phyloP scores from a whole-genome alignment of 1,140 invertebrate genomes.

The Nilaparvata lugens region DNA sequence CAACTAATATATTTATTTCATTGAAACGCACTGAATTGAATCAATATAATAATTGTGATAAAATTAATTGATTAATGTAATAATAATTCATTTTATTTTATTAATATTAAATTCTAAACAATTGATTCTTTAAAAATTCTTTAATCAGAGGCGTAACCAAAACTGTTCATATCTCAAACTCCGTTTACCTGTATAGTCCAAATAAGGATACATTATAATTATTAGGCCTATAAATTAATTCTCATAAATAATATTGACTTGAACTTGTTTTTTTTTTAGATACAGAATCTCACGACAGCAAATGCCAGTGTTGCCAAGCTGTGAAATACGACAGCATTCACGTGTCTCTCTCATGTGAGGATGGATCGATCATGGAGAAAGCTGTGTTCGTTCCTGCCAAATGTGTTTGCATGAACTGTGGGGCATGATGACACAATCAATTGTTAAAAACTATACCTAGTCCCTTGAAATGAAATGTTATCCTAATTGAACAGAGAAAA shows the following conservation, averaged over 20 bases:
- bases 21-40: no score
- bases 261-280: constrained; percentile 35
- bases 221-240: background rate
- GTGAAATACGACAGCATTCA: constrained; percentile 29
- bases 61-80: no score
- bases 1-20: no score
- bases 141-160: background rate
- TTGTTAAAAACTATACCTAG: no score
- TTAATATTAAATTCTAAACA: no score
- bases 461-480: no score
- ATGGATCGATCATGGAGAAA: constrained; percentile 7
- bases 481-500: no score
- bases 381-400: background rate
- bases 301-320: constrained; percentile 51
- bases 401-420: background rate
- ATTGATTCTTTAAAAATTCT: no score
- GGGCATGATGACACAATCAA: background rate
- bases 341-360: constrained; percentile 11
- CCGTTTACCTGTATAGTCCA: background rate
- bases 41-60: no score
- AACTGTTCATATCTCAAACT: background rate
- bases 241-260: constrained; percentile 11
- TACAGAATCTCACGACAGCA: constrained; percentile 39
- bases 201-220: background rate
- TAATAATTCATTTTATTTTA: no score